Evolutionary conservation across 2,888 invertebrate species (phyloP).

Genomic region (Lysandra bellargus): DNA sequence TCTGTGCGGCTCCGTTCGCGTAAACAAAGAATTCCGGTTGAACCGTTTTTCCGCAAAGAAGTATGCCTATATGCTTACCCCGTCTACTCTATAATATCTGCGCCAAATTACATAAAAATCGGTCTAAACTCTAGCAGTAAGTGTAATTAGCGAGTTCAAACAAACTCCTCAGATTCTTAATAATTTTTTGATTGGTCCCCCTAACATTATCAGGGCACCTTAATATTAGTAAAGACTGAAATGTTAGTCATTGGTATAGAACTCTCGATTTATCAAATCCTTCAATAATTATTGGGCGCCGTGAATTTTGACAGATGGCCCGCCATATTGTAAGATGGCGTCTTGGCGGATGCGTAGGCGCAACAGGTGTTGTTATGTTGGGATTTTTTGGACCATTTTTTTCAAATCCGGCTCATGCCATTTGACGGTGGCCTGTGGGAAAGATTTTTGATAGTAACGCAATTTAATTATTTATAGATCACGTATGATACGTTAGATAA

Average conservation of each 20-base stretch:
- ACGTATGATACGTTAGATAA: conserved; percentile 1
- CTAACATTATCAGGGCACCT: too few relatives aligned
- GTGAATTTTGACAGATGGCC: conserved; percentile 72
- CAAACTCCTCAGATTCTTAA: background rate
- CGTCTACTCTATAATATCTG: background rate
- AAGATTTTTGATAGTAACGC: conserved; percentile 43
- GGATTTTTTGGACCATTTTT: conserved; percentile 28
- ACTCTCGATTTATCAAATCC: background rate
- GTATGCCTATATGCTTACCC: too few relatives aligned
- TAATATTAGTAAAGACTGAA: background rate
- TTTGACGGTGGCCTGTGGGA: conserved; percentile 61
- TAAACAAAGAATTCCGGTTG: too few relatives aligned
- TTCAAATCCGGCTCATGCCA: conserved; percentile 48
- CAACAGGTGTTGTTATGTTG: conserved; percentile 61
- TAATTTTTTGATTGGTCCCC: too few relatives aligned
- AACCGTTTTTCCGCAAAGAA: too few relatives aligned
- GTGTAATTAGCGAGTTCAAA: background rate
- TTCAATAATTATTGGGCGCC: conserved; percentile 19
- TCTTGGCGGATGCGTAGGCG: conserved; percentile 63
- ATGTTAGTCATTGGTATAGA: background rate
- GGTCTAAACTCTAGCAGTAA: background rate
- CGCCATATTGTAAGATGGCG: conserved; percentile 53
- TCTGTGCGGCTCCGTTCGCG: background rate
- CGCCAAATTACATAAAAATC: background rate
- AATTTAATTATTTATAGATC: conserved; percentile 25